Evolutionary conservation across 2,888 invertebrate species (phyloP).

Genomic region (Polyommatus iphigenia): DNA sequence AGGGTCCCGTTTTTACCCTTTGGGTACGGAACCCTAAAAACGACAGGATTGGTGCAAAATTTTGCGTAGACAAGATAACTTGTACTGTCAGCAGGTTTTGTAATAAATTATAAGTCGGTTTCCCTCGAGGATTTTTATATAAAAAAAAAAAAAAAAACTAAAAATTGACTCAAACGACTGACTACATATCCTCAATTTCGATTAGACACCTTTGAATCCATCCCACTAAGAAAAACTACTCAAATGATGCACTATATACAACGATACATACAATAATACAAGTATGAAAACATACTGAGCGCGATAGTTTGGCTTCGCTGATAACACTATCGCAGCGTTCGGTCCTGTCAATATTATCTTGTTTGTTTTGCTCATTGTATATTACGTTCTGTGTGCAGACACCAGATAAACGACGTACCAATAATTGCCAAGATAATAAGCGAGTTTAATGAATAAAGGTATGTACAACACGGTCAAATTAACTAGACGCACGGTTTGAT

Average conservation of each 20-base stretch:
- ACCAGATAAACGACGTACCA: constrained; percentile 6
- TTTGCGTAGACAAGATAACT: neutral
- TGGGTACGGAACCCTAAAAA: too few species aligned
- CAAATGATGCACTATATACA: neutral
- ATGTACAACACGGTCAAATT: too few species aligned
- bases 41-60: neutral
- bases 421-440: constrained; percentile 9
- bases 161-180: neutral
- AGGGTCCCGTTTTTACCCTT: too few species aligned
- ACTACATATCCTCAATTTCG: neutral
- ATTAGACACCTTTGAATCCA: neutral
- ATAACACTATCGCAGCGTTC: constrained; percentile 70
- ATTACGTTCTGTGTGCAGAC: constrained; percentile 14
- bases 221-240: neutral
- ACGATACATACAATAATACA: neutral
- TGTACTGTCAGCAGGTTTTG: too few species aligned
- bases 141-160: too few species aligned
- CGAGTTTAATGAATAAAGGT: neutral
- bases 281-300: neutral
- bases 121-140: too few species aligned
- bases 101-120: too few species aligned
- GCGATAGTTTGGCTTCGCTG: constrained; percentile 43
- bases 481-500: too few species aligned
- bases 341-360: constrained; percentile 71
- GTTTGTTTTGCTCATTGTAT: constrained; percentile 50